phyloP scores from a whole-genome alignment of 2,113 vertebrate species.

The Vicugna pacos region DNA sequence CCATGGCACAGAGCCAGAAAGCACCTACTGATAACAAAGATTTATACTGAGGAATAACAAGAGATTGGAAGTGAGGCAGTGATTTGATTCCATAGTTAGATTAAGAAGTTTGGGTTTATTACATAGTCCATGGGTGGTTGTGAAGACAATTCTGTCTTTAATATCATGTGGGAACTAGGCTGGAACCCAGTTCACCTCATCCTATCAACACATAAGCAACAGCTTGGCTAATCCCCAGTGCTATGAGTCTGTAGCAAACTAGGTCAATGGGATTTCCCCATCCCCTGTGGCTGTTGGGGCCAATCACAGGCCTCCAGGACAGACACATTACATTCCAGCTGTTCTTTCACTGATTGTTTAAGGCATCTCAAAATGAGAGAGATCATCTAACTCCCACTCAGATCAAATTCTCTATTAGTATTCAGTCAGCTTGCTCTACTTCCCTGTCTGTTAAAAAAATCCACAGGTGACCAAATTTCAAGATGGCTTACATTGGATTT shows the following conservation, averaged over 20 bases:
- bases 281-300: not conserved
- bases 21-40: not conserved
- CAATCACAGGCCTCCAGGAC: not conserved
- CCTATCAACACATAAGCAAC: constrained; percentile 36
- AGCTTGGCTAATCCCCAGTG: not conserved
- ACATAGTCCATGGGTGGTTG: constrained; percentile 41
- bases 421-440: constrained; percentile 19
- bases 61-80: not conserved
- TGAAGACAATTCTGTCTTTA: constrained; percentile 64
- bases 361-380: constrained; percentile 61
- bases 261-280: constrained; percentile 65
- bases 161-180: constrained; percentile 67
- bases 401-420: constrained; percentile 45
- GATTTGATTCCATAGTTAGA: constrained; percentile 28
- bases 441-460: constrained; percentile 45
- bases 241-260: constrained; percentile 43
- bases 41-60: constrained; percentile 22
- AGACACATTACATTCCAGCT: not conserved
- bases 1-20: not conserved
- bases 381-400: constrained; percentile 42
- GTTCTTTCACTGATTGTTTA: constrained; percentile 41
- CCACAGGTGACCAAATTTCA: constrained; percentile 59
- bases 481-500: not conserved
- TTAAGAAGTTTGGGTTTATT: constrained; percentile 39
- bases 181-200: constrained; percentile 67